A percentile compares a stretch with the other conserved stretches of the same genome.
phyloP scores from a whole-genome alignment of 2,888 invertebrate genomes.

The Phorcus lineatus region DNA sequence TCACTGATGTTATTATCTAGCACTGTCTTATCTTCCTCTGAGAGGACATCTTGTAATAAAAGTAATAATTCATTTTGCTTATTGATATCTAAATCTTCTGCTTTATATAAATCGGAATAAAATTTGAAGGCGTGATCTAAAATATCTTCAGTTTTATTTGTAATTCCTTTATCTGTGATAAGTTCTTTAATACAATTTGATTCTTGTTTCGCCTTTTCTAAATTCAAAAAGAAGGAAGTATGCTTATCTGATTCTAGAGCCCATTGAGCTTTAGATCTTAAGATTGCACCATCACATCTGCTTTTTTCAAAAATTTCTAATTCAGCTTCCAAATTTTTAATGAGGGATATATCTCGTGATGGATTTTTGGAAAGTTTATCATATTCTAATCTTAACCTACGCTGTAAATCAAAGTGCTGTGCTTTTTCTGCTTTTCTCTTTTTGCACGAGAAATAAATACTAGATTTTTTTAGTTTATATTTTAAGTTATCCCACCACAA shows the following conservation, averaged over 20 bases:
- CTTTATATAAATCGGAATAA: background rate
- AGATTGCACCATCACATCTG: background rate
- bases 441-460: background rate
- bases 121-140: background rate
- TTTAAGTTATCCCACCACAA: slow-evolving; percentile 36
- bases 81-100: background rate
- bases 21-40: background rate
- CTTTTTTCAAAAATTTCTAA: no score
- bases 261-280: background rate
- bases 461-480: slow-evolving; percentile 25
- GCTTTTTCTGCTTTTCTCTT: background rate
- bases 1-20: background rate
- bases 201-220: background rate
- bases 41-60: background rate
- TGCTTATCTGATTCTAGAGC: background rate
- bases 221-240: background rate
- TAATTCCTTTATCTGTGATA: background rate
- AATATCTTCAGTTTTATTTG: background rate
- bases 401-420: no score
- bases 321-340: no score
- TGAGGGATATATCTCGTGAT: no score
- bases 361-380: no score
- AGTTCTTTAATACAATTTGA: background rate
- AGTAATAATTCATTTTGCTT: background rate
- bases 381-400: no score